Percentiles rank a stretch among this genome's conserved stretches.
Evolutionary conservation across 2,797 vertebrate genomes (phyloP).

Genomic region (Artibeus jamaicensis): DNA sequence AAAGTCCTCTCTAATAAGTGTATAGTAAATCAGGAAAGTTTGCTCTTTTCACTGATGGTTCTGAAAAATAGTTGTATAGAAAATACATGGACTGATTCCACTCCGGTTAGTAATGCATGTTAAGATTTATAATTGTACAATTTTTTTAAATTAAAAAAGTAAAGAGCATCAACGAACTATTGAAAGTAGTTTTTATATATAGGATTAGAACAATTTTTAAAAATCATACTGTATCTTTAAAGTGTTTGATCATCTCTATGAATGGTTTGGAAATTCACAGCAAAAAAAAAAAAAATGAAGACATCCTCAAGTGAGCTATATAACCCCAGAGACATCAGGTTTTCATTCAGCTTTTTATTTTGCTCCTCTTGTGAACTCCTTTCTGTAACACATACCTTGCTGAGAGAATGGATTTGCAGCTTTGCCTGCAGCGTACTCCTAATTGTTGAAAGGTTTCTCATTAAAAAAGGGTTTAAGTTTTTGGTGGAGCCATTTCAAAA

Average conservation of each 20-base stretch:
- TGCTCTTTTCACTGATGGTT: background rate
- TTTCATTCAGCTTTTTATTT: background rate
- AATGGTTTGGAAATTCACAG: slow-evolving; percentile 16
- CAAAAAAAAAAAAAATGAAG: background rate
- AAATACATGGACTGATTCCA: background rate
- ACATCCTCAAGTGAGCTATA: background rate
- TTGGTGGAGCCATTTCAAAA: slow-evolving; percentile 30
- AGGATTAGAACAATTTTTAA: background rate
- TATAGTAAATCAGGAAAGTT: background rate
- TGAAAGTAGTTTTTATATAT: background rate
- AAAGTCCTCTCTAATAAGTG: background rate
- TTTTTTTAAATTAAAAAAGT: slow-evolving; percentile 6
- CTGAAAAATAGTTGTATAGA: background rate
- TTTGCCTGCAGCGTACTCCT: background rate
- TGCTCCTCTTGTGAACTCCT: background rate
- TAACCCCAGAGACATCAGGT: background rate
- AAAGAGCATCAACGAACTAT: background rate
- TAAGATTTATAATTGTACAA: slow-evolving; percentile 11
- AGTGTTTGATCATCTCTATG: background rate
- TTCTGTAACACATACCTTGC: background rate
- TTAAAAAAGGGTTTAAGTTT: background rate
- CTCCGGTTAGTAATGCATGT: background rate
- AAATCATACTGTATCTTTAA: background rate
- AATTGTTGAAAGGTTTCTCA: background rate
- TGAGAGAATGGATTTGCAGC: slow-evolving; percentile 20